Evolutionary conservation across 2,113 vertebrate genomes (phyloP), one percentile per base, ranked within the genome.

Genomic region (Podarcis cretensis): DNA sequence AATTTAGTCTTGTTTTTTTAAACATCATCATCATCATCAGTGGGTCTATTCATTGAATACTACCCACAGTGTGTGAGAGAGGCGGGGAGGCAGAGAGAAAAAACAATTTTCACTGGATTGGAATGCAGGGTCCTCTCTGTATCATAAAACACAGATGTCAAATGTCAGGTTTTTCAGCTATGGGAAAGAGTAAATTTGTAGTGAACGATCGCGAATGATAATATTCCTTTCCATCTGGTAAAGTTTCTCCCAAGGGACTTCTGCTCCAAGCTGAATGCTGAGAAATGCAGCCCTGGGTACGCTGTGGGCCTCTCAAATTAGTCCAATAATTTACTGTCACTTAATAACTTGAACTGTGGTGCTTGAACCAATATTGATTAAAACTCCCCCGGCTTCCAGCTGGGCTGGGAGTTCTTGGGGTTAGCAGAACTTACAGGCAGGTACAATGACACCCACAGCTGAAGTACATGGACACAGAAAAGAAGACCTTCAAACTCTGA

Each of bases 381-480:
- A 93, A 93, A 94, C 87, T 83, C 75, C 73, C 48, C 89, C 59
- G 5, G 54, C 87, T 91, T 94, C 93, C 94, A 95, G 89, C 95
- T 96, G 91, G 89, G 89, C 69, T 91, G 90, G 90, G 86, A 93
- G 81, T 94, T 94, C 87, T 92, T 3, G 0, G 77, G 83, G 81
- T 59, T 78, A 66, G 87, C 86, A 86, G 81, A 89, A 78, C 91
- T 91, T 96, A 90, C 90, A 16, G 89, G 91, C 81, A 90, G 90
- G 92, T 93, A 96, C 95, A 95, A 96, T 96, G 92, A 90, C 71
- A 0, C 88, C 85, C 92, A 89, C 94, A 95, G 94, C 93, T 95
- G 95, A 96, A 92, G 92, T 88, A 10, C 66, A 73, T 87, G 85
- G 73, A 59, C 9, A 35, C 43, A 95, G 90, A 95, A 96, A 91